phyloP scores from a whole-genome alignment of 2,113 vertebrate genomes.

The Callipepla squamata region DNA sequence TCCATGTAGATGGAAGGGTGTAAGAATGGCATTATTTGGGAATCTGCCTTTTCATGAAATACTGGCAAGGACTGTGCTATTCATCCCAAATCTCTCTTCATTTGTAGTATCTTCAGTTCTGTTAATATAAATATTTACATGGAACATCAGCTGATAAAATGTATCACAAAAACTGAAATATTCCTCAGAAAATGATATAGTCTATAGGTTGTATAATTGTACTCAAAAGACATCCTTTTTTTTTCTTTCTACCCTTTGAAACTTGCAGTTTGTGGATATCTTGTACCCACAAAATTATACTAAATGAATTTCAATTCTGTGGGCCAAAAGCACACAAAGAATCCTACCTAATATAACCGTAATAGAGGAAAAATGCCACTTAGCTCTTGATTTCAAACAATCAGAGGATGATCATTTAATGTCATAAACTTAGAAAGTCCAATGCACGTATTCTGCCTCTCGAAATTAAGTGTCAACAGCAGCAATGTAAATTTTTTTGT shows the following conservation, averaged over 20 bases:
- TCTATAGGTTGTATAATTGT: background rate
- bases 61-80: background rate
- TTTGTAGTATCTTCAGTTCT: background rate
- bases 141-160: background rate
- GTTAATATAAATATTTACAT: background rate
- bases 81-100: background rate
- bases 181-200: background rate
- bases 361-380: background rate
- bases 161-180: background rate
- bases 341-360: background rate
- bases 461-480: background rate
- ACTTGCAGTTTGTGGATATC: background rate
- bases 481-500: background rate
- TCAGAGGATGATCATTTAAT: conserved; percentile 21
- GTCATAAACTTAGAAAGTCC: background rate
- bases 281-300: background rate
- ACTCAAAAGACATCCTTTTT: background rate
- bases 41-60: background rate
- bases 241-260: background rate
- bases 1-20: background rate
- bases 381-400: conserved; percentile 14
- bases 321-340: background rate
- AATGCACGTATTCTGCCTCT: background rate
- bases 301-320: background rate
- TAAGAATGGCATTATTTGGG: background rate